Percentiles rank a stretch among this genome's conserved stretches.
phyloP scores from a whole-genome alignment of 2,797 vertebrate species.

The Anguilla obscura region DNA sequence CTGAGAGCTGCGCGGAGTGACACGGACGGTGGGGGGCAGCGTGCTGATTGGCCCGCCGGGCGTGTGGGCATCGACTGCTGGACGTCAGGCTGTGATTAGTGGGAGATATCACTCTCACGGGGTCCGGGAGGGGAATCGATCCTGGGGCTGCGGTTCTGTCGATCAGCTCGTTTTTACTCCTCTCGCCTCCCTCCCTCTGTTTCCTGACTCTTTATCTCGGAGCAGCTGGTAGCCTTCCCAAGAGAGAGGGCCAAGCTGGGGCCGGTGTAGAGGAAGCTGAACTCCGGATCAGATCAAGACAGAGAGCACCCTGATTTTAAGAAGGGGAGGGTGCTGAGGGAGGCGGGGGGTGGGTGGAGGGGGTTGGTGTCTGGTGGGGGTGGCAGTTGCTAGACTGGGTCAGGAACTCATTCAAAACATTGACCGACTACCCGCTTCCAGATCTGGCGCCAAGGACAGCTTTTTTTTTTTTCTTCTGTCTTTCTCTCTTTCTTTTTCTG shows the following conservation, averaged over 20 bases:
- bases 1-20: not conserved
- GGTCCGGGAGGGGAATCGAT: conserved; percentile 67
- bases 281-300: conserved; percentile 2
- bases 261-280: not conserved
- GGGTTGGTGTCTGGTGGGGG: not conserved
- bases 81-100: conserved; percentile 71
- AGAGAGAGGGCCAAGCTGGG: not conserved
- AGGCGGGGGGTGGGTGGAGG: not conserved
- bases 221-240: not conserved
- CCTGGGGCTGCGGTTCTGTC: conserved; percentile 60
- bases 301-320: not conserved
- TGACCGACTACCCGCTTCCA: conserved; percentile 7
- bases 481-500: not conserved
- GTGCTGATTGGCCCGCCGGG: conserved; percentile 56
- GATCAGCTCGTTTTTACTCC: conserved; percentile 64
- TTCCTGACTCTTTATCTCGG: conserved; percentile 23
- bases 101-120: conserved; percentile 66
- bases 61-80: conserved; percentile 65
- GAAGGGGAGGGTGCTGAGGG: not conserved
- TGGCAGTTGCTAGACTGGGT: not conserved
- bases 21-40: conserved; percentile 31
- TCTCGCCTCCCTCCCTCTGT: conserved; percentile 30
- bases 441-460: not conserved
- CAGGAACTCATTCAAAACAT: not conserved
- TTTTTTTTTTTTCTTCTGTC: not conserved